These are phyloP conservation scores for Poeciliopsis presidionis DNA, from an alignment of 2,797 vertebrate species.

Conservation along the genomic window DNA sequence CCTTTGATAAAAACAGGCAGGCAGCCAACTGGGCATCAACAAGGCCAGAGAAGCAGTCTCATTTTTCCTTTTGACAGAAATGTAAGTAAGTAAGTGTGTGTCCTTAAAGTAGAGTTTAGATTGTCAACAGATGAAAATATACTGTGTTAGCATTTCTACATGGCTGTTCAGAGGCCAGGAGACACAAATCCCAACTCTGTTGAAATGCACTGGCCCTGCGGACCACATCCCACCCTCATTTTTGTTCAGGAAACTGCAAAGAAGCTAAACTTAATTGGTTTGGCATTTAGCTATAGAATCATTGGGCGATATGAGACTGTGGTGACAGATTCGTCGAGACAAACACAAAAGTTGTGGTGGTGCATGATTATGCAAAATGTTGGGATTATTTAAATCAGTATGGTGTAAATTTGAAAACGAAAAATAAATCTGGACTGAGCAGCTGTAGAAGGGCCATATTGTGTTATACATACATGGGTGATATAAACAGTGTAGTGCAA, in stretches of 20 bases:
- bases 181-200: conserved; percentile 76
- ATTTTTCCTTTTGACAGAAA: conserved; percentile 81
- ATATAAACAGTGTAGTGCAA: conserved; percentile 57
- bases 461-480: conserved; percentile 5
- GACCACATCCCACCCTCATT: conserved; percentile 70
- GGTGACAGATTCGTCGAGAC: conserved; percentile 66
- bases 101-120: conserved; percentile 82
- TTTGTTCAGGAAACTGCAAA: conserved; percentile 72
- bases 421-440: conserved; percentile 9
- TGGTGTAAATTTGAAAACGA: conserved; percentile 28
- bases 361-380: conserved; percentile 22
- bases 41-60: conserved; percentile 73
- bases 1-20: conserved; percentile 72
- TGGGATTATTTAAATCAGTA: conserved; percentile 10
- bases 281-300: conserved; percentile 86
- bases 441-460: not conserved
- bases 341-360: conserved; percentile 39
- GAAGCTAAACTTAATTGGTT: conserved; percentile 87
- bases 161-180: conserved; percentile 79
- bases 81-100: conserved; percentile 79
- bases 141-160: conserved; percentile 77
- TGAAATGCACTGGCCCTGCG: conserved; percentile 65
- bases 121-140: conserved; percentile 85
- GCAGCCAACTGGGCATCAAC: conserved; percentile 72
- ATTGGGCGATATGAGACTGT: conserved; percentile 78